Evolutionary conservation across 2,888 invertebrate species (phyloP), one percentile per base, ranked within the genome.

Genomic region (Tachina grossa): DNA sequence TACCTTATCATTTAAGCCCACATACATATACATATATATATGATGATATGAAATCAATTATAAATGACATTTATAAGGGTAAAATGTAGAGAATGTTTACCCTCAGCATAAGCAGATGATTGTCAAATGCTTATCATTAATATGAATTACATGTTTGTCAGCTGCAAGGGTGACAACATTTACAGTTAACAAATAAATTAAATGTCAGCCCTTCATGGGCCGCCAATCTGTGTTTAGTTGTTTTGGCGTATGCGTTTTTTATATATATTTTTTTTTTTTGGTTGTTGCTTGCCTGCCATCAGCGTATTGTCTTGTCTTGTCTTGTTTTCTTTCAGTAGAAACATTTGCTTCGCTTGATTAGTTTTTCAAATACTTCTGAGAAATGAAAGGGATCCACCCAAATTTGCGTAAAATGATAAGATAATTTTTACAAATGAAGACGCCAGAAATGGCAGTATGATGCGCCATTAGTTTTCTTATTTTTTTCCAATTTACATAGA

Each of bases 11-110:
- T 41, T 41, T 43, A 13, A 11, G 47, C 9, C 39, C 53, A 10
- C 11, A 11, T 10, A 19, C 61, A 68, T 2, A 22, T 22, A 22
- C 22, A n/a, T n/a, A n/a, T n/a, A n/a, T n/a, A 31, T 31, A 63
- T 69, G 55, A 75, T 63, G 61, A 16, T 49, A 51, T 49, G 49
- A n/a, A 19, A 68, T 45, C 53, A 81, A 81, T 81, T 69, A 75
- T 43, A 63, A n/a, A 9, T 59, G 45, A 9, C 41, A 53, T 53
- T 82, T 68, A 41, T 61, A 14, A 16, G 45, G 19, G 72, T 63
- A 57, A 22, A 19, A 39, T 55, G 79, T 39, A 8, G 1, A 19
- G 41, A 39, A 49, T 39, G 41, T 0, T 61, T 49, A 39, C 9
- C 9, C 16, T 39, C 16, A 45, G 9, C 41, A 61, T 55, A 55